Percentiles rank a stretch among this genome's conserved stretches.
These are phyloP conservation scores for Quadroppia sp. DNA, from an alignment of 2,888 invertebrate genomes.

Conservation along the genomic window DNA sequence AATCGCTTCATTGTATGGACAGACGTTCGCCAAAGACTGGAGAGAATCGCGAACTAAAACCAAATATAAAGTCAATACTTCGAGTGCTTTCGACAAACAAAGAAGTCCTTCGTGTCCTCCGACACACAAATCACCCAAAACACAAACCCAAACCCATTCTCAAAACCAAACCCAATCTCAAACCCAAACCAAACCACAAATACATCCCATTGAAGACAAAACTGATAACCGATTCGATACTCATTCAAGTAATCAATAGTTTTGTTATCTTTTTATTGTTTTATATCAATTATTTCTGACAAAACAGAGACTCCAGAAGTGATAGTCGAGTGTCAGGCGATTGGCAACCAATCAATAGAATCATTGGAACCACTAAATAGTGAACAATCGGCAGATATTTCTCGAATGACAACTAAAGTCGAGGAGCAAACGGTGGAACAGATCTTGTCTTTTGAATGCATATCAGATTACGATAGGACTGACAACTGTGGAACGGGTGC, in stretches of 20 bases:
- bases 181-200: not conserved
- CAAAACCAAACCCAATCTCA: not conserved
- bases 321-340: not conserved
- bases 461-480: not conserved
- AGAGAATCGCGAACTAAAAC: constrained; percentile 42
- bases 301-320: not conserved
- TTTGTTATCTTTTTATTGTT: not conserved
- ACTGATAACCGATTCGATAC: not conserved
- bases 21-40: constrained; percentile 44
- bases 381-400: not conserved
- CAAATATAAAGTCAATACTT: not conserved
- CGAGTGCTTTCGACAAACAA: not conserved
- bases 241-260: constrained; percentile 3
- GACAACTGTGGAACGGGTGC: not conserved
- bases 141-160: not conserved
- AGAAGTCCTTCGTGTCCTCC: constrained; percentile 46
- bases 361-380: not conserved
- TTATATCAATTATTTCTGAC: not conserved
- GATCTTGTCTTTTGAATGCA: not conserved
- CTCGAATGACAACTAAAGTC: not conserved
- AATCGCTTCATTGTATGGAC: constrained; percentile 80
- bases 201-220: not conserved
- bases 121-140: not conserved
- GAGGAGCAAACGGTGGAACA: not conserved
- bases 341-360: not conserved